phyloP scores from a whole-genome alignment of 2,113 vertebrate genomes.

The Vombatus ursinus region DNA sequence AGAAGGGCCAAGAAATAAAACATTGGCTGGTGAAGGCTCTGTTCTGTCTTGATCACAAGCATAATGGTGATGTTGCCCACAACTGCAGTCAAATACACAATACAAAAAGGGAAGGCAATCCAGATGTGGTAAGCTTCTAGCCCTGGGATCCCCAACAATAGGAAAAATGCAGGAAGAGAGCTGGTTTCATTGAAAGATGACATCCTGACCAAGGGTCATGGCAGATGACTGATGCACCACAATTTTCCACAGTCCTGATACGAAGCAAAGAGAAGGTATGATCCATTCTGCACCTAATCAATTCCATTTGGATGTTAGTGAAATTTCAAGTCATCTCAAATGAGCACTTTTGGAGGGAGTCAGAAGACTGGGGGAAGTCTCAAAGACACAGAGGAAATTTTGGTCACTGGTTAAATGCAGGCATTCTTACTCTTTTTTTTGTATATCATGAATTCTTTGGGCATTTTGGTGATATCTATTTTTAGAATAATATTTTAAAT shows the following conservation, averaged over 20 bases:
- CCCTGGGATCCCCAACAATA: conserved; percentile 66
- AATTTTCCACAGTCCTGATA: neutral
- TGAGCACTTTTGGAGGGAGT: neutral
- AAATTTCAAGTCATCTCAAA: neutral
- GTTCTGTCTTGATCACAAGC: conserved; percentile 45
- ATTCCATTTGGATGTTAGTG: neutral
- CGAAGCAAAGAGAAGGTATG: neutral
- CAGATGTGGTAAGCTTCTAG: conserved; percentile 59
- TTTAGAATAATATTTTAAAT: neutral
- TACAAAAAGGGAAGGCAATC: conserved; percentile 65
- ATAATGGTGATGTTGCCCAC: conserved; percentile 67
- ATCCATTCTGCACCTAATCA: neutral
- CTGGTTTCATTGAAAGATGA: conserved; percentile 32
- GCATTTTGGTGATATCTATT: neutral
- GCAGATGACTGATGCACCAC: neutral
- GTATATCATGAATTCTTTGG: neutral
- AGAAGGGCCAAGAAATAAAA: conserved; percentile 67
- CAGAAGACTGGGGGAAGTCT: neutral
- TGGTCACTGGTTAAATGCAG: neutral
- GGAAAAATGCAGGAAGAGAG: conserved; percentile 49
- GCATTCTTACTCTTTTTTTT: neutral
- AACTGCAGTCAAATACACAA: conserved; percentile 61
- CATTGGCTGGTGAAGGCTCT: conserved; percentile 69
- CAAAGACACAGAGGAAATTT: neutral
- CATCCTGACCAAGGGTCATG: conserved; percentile 36